Evolutionary conservation across 2,888 invertebrate genomes (phyloP).

Genomic region (Limenitis camilla): DNA sequence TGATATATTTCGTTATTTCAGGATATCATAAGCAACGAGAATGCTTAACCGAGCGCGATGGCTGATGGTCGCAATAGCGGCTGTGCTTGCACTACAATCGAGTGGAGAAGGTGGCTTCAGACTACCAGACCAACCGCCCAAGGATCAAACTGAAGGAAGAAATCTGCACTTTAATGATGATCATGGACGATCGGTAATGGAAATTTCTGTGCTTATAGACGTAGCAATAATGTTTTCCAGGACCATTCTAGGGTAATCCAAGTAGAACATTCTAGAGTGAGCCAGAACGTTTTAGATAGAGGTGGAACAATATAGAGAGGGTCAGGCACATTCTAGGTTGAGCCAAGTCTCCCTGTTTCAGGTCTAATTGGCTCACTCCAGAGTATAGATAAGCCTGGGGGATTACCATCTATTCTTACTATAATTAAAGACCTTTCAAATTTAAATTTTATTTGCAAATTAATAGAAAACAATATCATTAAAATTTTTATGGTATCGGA

Average conservation of each 20-base stretch:
- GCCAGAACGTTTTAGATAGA: no score
- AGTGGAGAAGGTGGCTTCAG: constrained; percentile 75
- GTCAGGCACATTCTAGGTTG: no score
- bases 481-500: background rate
- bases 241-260: no score
- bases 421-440: background rate
- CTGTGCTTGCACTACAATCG: constrained; percentile 73
- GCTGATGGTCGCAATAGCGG: constrained; percentile 69
- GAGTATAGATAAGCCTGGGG: no score
- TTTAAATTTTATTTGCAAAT: no score
- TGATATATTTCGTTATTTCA: constrained; percentile 28
- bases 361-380: no score
- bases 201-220: no score
- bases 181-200: constrained; percentile 57
- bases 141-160: constrained; percentile 53
- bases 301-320: no score
- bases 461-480: background rate
- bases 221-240: no score
- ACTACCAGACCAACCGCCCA: constrained; percentile 68
- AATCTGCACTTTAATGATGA: constrained; percentile 50
- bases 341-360: no score
- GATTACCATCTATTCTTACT: no score
- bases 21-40: constrained; percentile 32
- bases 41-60: constrained; percentile 65
- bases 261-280: no score